These are phyloP conservation scores for Acanthurus tractus DNA, from an alignment of 2,797 vertebrate genomes.

Conservation along the genomic window DNA sequence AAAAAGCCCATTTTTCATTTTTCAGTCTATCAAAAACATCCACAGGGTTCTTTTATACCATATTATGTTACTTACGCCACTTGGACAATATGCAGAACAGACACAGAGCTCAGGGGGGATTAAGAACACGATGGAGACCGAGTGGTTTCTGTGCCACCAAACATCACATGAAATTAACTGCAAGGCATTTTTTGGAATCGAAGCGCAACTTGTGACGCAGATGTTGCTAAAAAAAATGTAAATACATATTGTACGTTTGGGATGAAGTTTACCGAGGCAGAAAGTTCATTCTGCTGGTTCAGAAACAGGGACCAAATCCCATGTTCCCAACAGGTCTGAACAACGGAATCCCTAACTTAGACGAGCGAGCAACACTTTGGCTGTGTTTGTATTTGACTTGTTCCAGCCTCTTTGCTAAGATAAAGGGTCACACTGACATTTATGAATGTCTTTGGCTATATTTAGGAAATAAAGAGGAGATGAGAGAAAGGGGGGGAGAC, in stretches of 20 bases:
- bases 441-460: conserved; percentile 42
- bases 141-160: conserved; percentile 46
- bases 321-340: conserved; percentile 23
- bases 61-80: conserved; percentile 48
- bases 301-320: conserved; percentile 23
- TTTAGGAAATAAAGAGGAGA: conserved; percentile 45
- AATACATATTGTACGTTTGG: conserved; percentile 36
- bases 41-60: conserved; percentile 29
- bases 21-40: conserved; percentile 38
- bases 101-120: conserved; percentile 30
- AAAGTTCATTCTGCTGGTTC: conserved; percentile 49
- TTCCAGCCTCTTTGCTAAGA: conserved; percentile 25
- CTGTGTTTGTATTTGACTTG: conserved; percentile 23
- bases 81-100: conserved; percentile 42
- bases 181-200: conserved; percentile 22
- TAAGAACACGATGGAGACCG: conserved; percentile 29
- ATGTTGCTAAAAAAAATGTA: conserved; percentile 42
- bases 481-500: conserved; percentile 25
- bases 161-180: conserved; percentile 57
- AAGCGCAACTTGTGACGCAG: conserved; percentile 36
- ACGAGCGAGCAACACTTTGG: conserved; percentile 2
- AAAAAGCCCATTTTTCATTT: not conserved
- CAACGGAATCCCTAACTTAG: conserved; percentile 27
- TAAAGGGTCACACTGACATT: conserved; percentile 49
- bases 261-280: conserved; percentile 35